Evolutionary conservation across 2,888 invertebrate species (phyloP), one percentile per base, ranked within the genome.

Genomic region (Ormyrus rosae): DNA sequence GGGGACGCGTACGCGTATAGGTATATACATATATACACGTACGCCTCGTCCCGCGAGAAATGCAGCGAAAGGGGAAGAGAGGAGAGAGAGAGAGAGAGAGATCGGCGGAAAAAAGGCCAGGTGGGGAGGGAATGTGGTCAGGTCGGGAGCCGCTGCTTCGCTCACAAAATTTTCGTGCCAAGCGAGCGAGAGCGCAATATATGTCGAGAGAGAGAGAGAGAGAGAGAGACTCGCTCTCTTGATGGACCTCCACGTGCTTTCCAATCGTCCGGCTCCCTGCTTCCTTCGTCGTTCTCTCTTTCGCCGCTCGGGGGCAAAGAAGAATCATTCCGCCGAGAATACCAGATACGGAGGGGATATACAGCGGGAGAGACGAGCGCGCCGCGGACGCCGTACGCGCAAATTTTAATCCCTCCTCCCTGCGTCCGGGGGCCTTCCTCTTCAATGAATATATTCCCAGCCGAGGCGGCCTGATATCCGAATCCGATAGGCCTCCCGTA

Each of bases 61-160:
- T 77, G 68, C 55, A 78, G 70, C 63, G 11, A 63, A 67, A 74
- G 74, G 63, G 67, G 5, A 19, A 76, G 69, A 45, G 53, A 63
- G 67, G 10, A 84, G 88, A 85, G 87, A 55, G 74, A 74, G 88
- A 74, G 88, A 55, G 74, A 74, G n/a, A 65, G 61, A 13, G 34
- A 19, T 19, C 34, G 34, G 34, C 34, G 56, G 58, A 50, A 64
- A 34, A 72, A 70, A 69, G 9, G 34, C 34, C 45, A 51, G 80
- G 80, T 76, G 76, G 89, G 89, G 88, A 87, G 86, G 85, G 89
- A 89, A 89, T 89, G 89, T 86, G 89, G 89, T 89, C 87, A n/a
- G 87, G 87, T 88, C 86, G 86, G 86, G 86, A 87, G 85, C 85
- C 79, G 85, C 71, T 19, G 67, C 34, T 34, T 34, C 34, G 56